Conservation (phyloP, 2,888 invertebrate species). For the Hymenopus coronatus region DNA sequence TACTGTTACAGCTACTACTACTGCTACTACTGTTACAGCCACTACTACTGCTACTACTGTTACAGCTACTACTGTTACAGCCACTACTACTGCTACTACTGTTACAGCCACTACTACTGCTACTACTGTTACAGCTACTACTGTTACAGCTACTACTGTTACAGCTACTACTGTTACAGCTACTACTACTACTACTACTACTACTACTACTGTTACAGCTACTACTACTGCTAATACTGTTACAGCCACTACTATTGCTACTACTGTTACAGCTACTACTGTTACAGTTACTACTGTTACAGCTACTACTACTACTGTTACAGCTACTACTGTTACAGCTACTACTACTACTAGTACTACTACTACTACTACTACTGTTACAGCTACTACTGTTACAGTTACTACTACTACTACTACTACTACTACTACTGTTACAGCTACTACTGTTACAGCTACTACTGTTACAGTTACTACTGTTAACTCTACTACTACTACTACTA, state of each 20-base stretch:
- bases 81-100: conserved; percentile 20
- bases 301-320: neutral
- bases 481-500: conserved; percentile 18
- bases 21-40: conserved; percentile 19
- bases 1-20: conserved; percentile 19
- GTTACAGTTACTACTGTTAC: too few relatives aligned
- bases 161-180: conserved; percentile 3
- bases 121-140: neutral
- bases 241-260: conserved; percentile 13
- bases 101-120: conserved; percentile 10
- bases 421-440: conserved; percentile 18
- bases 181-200: conserved; percentile 22
- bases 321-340: conserved; percentile 10
- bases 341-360: conserved; percentile 5
- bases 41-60: conserved; percentile 20
- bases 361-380: conserved; percentile 11
- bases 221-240: conserved; percentile 1
- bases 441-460: conserved; percentile 18
- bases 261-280: conserved; percentile 7
- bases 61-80: conserved; percentile 19
- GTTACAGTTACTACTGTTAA: conserved; percentile 13
- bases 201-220: conserved; percentile 15
- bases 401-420: conserved; percentile 11
- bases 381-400: conserved; percentile 8
- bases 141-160: neutral